Base-by-base conservation (phyloP, 2,797 vertebrate genomes). In the Pachyuromys duprasi region DNA sequence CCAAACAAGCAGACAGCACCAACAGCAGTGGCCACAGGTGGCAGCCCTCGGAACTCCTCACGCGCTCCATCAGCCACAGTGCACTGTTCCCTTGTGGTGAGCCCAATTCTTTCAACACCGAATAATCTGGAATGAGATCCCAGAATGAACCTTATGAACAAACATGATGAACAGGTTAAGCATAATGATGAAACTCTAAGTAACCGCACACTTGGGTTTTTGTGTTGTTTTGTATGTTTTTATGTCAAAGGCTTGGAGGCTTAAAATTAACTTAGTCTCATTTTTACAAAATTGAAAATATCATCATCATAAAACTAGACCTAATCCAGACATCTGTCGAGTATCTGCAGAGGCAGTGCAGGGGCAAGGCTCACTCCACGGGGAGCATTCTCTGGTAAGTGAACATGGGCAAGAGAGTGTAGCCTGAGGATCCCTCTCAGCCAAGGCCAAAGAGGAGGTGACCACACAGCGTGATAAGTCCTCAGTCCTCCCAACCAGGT, bases 71-170 rank as follows among this genome's bases (percentile, higher is more conserved):
- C 15, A 1, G 8, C 49, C 20, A 20, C 49, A 33, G 13, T 1
- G 28, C 53, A 0, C 1, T 15, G 22, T 2, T 62, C 62, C 86
- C 28, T 36, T 26, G 0, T 0, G 15, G 1, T 3, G 5, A 11
- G 82, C 2, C 79, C 17, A 31, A 14, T 22, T 70, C 75, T 55
- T 26, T 67, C 45, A 42, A 42, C n/a, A 55, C 13, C 6, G 18
- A 39, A 14, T 8, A 45, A n/a, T 24, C 45, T 18, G 7, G 53
- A n/a, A 39, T 1, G 49, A 93, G 42, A 69, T 36, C 28, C 78
- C 8, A 14, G 53, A 67, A 22, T 1, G 62, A 63, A 33, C 53
- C 75, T 3, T 15, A 26, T 7, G 82, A 62, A 72, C 67, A 89
- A 67, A 57, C 6, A n/a, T 45, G 20, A 24, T 1, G 3, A 33